Percentiles rank a stretch among this genome's conserved stretches.
phyloP scores from a whole-genome alignment of 2,888 invertebrate species.

The Drosophila conformis region DNA sequence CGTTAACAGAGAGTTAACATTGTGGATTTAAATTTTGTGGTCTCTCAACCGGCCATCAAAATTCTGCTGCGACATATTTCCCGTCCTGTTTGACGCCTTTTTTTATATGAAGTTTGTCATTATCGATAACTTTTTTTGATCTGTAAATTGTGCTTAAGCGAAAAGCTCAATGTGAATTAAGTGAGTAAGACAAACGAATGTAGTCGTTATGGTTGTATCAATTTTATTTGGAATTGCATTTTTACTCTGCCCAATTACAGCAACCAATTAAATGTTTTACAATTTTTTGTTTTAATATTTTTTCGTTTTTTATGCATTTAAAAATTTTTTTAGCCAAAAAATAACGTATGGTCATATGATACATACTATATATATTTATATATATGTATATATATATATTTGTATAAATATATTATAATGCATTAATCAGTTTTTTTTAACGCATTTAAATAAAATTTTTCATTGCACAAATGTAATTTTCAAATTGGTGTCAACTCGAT shows the following conservation, averaged over 20 bases:
- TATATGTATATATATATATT: slow-evolving; percentile 48
- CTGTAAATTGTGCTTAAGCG: not conserved
- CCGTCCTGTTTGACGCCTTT: not conserved
- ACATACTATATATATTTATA: slow-evolving; percentile 34
- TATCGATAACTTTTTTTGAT: not conserved
- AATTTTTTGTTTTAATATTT: slow-evolving; percentile 63
- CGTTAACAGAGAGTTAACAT: not conserved
- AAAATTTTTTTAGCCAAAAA: slow-evolving; percentile 67
- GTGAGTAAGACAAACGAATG: slow-evolving; percentile 18
- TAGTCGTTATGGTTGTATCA: slow-evolving; percentile 62
- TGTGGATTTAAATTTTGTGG: not conserved
- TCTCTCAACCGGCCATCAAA: not conserved
- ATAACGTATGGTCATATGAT: slow-evolving; percentile 51
- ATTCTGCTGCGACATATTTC: not conserved
- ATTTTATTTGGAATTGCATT: slow-evolving; percentile 79
- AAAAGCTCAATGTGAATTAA: not conserved
- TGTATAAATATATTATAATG: slow-evolving; percentile 52
- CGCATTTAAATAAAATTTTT: slow-evolving; percentile 45
- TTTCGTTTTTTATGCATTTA: slow-evolving; percentile 55
- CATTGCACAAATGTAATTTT: slow-evolving; percentile 61
- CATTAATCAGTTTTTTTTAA: slow-evolving; percentile 39
- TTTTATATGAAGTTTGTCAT: not conserved
- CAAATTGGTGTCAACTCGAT: slow-evolving; percentile 37
- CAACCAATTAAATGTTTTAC: slow-evolving; percentile 70
- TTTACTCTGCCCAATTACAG: slow-evolving; percentile 67